Base-by-base conservation (phyloP, 2,797 vertebrate genomes). In the Tragelaphus oryx region DNA sequence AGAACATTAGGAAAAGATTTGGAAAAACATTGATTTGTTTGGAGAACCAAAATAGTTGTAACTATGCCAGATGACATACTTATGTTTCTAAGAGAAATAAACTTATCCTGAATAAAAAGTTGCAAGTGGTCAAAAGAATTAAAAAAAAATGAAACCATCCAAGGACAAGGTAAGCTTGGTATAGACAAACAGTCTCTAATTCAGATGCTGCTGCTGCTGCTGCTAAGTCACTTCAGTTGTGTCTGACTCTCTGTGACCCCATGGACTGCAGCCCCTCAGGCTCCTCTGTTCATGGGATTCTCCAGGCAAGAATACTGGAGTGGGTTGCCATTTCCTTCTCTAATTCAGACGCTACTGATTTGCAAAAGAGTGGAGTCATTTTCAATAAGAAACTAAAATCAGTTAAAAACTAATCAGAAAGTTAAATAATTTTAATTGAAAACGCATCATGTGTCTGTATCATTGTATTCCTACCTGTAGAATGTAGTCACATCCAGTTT, bases 61-160 rank as follows among this genome's bases (percentile, higher is more conserved):
- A 80, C 26, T 46, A 50, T 68, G 14, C 6, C 44, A 91, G 68
- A 59, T 80, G 44, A 44, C 10, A n/a, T 26, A 48, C 2, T 57
- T 84, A 41, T 1, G 6, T 93, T 91, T 87, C 87, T 26, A 93
- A 89, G 75, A 91, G 52, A 92, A 96, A 85, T 55, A 92, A 81
- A 90, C 17, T 93, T 82, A 76, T 5, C 20, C 4, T 50, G 26
- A 93, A 76, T 94, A 91, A 95, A 95, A 95, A 81, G 18, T 41
- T 81, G 22, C 17, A 91, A 93, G 54, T 65, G n/a, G 46, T 59
- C 37, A 81, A 83, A 74, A 54, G 37, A 62, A 94, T 60, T n/a
- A 33, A 37, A 93, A 85, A 41, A 71, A 50, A 52, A 6, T 37
- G 37, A 93, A 91, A 90, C 37, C 11, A 94, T 50, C 17, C 16